Percentiles rank a stretch among this genome's conserved stretches.
phyloP scores from a whole-genome alignment of 1,140 invertebrate genomes.

The Tetranychus urticae region DNA sequence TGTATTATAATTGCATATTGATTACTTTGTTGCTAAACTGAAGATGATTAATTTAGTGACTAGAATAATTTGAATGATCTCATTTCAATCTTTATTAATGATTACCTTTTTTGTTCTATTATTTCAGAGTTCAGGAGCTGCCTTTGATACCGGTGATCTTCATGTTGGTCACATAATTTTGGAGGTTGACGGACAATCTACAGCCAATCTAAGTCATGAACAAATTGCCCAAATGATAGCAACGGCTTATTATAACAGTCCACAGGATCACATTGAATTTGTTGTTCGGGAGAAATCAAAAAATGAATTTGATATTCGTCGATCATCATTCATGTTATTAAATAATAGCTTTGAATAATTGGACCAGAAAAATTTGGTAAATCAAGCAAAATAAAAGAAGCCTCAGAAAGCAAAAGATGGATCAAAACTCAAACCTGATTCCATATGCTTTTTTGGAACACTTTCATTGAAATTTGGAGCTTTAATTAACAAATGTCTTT shows the following conservation, averaged over 20 bases:
- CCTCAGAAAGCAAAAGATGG: too few relatives aligned
- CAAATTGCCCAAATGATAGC: slow-evolving; percentile 67
- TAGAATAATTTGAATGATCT: not conserved
- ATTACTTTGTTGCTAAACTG: not conserved
- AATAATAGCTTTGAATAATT: slow-evolving; percentile 7
- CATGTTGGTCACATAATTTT: slow-evolving; percentile 80
- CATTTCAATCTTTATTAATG: not conserved
- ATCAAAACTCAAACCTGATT: too few relatives aligned
- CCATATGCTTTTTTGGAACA: too few relatives aligned
- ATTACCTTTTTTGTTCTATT: not conserved
- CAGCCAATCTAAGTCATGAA: slow-evolving; percentile 44
- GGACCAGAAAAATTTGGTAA: too few relatives aligned
- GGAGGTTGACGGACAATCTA: slow-evolving; percentile 64
- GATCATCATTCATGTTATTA: slow-evolving; percentile 14
- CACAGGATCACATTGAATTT: slow-evolving; percentile 65
- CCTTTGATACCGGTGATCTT: slow-evolving; percentile 64
- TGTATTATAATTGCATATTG: not conserved
- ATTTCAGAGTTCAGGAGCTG: slow-evolving; percentile 68
- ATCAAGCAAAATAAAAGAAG: too few relatives aligned
- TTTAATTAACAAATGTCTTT: too few relatives aligned
- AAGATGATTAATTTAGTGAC: not conserved
- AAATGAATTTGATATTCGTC: slow-evolving; percentile 10
- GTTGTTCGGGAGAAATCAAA: slow-evolving; percentile 38
- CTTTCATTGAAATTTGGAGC: too few relatives aligned
- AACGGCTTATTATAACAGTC: slow-evolving; percentile 51